Evolutionary conservation across 1,140 invertebrate species (phyloP).

Genomic region (Drosophila bocqueti): DNA sequence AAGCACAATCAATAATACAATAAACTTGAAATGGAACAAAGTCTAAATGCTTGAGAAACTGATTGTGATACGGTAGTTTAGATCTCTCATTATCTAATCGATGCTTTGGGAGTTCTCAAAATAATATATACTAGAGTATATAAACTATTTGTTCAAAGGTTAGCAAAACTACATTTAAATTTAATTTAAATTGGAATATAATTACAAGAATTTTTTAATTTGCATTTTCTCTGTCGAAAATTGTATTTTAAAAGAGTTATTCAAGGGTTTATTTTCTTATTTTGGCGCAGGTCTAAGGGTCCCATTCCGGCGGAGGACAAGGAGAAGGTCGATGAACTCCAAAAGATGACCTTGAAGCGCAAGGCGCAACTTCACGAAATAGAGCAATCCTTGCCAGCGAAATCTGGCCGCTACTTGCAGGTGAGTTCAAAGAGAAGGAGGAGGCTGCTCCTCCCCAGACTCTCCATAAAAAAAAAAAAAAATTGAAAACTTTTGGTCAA

Average conservation of each 20-base stretch:
- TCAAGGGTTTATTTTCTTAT: neutral
- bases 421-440: conserved; percentile 42
- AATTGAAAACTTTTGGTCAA: conserved; percentile 13
- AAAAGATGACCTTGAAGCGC: conserved; percentile 91
- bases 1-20: conserved; percentile 39
- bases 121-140: neutral
- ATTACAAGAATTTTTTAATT: neutral
- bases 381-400: conserved; percentile 93
- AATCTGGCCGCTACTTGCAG: conserved; percentile 95
- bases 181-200: neutral
- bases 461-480: conserved; percentile 21
- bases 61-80: neutral
- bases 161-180: neutral
- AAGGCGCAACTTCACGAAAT: conserved; percentile 93
- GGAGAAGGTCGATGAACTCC: conserved; percentile 87
- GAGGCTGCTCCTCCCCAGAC: neutral
- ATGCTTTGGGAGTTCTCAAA: neutral
- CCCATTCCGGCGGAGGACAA: conserved; percentile 80
- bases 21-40: conserved; percentile 36
- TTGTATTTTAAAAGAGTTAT: neutral
- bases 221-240: neutral
- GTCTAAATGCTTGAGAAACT: conserved; percentile 20
- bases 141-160: neutral
- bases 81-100: conserved; percentile 14
- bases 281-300: conserved; percentile 57